Conservation (phyloP, 2,888 invertebrate genomes). For the Xylota segnis region DNA sequence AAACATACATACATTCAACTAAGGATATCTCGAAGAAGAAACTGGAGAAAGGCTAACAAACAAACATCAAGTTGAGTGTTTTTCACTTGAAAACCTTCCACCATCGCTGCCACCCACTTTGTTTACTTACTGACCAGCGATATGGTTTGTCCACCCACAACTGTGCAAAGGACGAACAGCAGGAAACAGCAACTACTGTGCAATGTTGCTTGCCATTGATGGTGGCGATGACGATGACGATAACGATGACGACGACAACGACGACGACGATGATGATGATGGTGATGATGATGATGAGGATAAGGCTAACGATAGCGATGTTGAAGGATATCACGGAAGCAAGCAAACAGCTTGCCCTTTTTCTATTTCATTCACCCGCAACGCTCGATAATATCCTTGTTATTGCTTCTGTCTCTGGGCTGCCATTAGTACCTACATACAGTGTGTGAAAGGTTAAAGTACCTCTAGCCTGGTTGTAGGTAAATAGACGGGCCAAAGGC, state of each 20-base stretch:
- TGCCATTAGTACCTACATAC: constrained; percentile 27
- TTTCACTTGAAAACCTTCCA: constrained; percentile 35
- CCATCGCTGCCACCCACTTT: background rate
- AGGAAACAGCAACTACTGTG: constrained; percentile 8
- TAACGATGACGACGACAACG: no score
- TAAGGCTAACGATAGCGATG: constrained; percentile 57
- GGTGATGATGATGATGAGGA: constrained; percentile 44
- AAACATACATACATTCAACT: background rate
- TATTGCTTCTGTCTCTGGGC: constrained; percentile 54
- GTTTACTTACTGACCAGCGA: constrained; percentile 45
- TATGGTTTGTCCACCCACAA: background rate
- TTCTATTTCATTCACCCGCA: constrained; percentile 40
- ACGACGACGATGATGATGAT: background rate
- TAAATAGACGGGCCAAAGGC: constrained; percentile 46
- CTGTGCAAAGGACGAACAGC: constrained; percentile 8
- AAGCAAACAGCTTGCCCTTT: constrained; percentile 51
- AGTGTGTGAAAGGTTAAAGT: constrained; percentile 58
- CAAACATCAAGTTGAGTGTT: constrained; percentile 53
- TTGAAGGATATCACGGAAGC: constrained; percentile 57
- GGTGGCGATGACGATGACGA: constrained; percentile 37
- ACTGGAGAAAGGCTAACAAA: constrained; percentile 38
- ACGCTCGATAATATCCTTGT: constrained; percentile 68
- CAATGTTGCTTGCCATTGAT: constrained; percentile 10
- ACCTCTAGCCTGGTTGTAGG: constrained; percentile 36
- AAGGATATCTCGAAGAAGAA: constrained; percentile 48